These are phyloP conservation scores for Mizuhopecten yessoensis DNA, from an alignment of 1,140 invertebrate species.

Conservation along the genomic window DNA sequence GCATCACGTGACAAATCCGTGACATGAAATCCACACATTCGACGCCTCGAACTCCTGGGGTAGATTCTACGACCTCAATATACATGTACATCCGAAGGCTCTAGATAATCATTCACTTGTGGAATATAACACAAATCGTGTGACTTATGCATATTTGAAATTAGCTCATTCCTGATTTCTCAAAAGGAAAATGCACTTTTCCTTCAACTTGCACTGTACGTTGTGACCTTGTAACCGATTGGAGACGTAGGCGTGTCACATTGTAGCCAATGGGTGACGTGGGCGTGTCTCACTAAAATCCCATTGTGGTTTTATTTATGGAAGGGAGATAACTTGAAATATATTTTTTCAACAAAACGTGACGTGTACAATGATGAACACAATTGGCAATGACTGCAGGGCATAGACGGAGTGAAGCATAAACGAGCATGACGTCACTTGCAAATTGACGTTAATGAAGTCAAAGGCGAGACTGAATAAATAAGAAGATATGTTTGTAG, in stretches of 20 bases:
- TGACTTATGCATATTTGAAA: not conserved
- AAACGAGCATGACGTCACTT: not conserved
- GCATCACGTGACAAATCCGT: too few species aligned
- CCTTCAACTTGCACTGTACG: too few species aligned
- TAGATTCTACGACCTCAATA: too few species aligned
- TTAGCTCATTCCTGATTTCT: not conserved
- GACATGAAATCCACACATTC: too few species aligned
- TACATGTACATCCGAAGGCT: not conserved
- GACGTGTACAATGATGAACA: not conserved
- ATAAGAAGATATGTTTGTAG: conserved; percentile 15
- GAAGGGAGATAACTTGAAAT: too few species aligned
- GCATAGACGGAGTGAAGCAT: not conserved
- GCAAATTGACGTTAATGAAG: not conserved
- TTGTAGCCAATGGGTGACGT: too few species aligned
- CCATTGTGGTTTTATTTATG: too few species aligned
- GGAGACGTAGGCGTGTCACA: too few species aligned
- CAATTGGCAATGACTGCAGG: not conserved
- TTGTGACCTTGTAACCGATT: too few species aligned
- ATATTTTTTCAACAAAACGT: not conserved
- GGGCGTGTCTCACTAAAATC: too few species aligned
- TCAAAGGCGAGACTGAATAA: conserved; percentile 21
- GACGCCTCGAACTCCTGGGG: too few species aligned
- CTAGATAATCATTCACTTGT: not conserved
- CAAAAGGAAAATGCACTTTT: not conserved
- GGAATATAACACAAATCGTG: not conserved